These are phyloP conservation scores for Bombus terrestris DNA, from an alignment of 1,140 invertebrate genomes.

Conservation along the genomic window DNA sequence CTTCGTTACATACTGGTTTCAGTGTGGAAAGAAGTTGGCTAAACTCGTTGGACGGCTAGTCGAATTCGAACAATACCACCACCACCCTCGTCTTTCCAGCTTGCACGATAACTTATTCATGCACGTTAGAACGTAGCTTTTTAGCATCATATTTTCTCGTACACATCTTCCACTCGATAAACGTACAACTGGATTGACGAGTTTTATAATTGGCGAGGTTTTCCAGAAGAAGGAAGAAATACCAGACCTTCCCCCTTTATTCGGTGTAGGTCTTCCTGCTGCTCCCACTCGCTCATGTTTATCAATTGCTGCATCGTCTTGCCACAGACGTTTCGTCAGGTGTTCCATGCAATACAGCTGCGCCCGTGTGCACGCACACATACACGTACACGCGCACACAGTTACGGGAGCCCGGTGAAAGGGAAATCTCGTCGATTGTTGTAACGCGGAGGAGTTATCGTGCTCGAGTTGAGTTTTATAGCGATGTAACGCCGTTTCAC, in stretches of 20 bases:
- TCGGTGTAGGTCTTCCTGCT: background rate
- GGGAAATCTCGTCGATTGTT: conserved; percentile 61
- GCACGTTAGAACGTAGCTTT: background rate
- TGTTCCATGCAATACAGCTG: conserved; percentile 40
- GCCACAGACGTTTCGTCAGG: conserved; percentile 61
- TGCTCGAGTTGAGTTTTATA: conserved; percentile 23
- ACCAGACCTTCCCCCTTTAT: background rate
- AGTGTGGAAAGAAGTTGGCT: background rate
- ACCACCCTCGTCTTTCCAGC: background rate
- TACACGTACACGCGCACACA: background rate
- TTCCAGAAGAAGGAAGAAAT: background rate
- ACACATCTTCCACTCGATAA: background rate
- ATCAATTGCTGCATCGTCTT: conserved; percentile 45
- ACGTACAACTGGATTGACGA: background rate
- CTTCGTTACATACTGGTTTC: background rate
- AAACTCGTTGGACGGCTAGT: background rate
- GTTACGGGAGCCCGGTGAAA: conserved; percentile 57
- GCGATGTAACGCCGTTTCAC: background rate
- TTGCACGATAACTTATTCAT: background rate
- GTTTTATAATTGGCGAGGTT: background rate
- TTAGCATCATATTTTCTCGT: background rate
- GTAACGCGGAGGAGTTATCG: conserved; percentile 31
- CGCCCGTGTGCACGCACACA: background rate
- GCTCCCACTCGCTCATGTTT: conserved; percentile 23
- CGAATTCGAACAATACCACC: background rate